phyloP scores from a whole-genome alignment of 2,113 vertebrate species.

The Gobiocypris rarus region DNA sequence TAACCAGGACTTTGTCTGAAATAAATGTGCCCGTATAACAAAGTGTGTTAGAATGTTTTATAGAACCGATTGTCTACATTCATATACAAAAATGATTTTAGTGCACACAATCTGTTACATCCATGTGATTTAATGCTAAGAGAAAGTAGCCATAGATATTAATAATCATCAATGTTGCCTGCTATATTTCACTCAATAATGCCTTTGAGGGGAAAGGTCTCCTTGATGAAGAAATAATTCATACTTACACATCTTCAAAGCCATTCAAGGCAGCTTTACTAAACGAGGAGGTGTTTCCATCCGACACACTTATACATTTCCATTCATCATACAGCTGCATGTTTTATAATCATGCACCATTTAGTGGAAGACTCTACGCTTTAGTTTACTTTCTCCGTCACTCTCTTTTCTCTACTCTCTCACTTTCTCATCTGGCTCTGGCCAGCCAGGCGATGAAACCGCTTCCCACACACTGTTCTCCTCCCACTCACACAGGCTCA shows the following conservation, averaged over 20 bases:
- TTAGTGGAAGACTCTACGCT: slow-evolving; percentile 16
- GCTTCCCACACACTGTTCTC: slow-evolving; percentile 60
- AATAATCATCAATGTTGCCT: neutral
- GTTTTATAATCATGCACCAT: slow-evolving; percentile 50
- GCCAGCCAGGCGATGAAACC: slow-evolving; percentile 58
- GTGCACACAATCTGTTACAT: neutral
- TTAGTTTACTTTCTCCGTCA: slow-evolving; percentile 50
- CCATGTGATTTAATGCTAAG: neutral
- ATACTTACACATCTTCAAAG: slow-evolving; percentile 34
- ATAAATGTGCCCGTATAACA: neutral
- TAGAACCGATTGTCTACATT: neutral
- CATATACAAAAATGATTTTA: neutral
- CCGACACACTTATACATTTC: slow-evolving; percentile 53
- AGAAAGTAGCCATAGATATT: neutral
- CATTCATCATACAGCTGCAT: slow-evolving; percentile 53
- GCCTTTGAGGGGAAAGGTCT: neutral
- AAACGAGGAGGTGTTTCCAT: slow-evolving; percentile 50
- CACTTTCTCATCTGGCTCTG: slow-evolving; percentile 53
- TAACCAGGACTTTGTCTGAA: too few species aligned
- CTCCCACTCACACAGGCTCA: slow-evolving; percentile 60
- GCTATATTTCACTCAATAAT: neutral
- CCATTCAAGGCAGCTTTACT: slow-evolving; percentile 29
- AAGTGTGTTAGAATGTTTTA: neutral
- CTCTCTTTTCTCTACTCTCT: neutral
- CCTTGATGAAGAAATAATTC: slow-evolving; percentile 30